Base-by-base conservation (phyloP, 1,140 invertebrate genomes). In the Octopus bimaculoides region DNA sequence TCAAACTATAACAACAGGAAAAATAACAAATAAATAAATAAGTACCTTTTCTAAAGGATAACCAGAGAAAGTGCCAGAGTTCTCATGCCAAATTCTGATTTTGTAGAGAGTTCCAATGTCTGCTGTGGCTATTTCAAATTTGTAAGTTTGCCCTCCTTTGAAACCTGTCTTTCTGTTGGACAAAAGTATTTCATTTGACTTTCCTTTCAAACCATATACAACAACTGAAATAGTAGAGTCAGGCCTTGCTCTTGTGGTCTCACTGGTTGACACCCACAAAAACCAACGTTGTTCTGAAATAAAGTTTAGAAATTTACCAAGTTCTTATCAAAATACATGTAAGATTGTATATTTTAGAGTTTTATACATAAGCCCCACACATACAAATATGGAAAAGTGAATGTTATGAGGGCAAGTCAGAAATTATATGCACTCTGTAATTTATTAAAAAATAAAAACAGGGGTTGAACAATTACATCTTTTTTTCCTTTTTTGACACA, bases 1-100 rank as follows among this genome's bases (percentile, higher is more conserved):
- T 41, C 26, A 41, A 41, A 41, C 26, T 14, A 66, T 14, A 66
- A 74, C 10, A 74, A 17, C 10, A 20, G 10, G 10, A 74, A 74
- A 74, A 74, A 74, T 9, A 74, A 52, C 1, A 9, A 26, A 74
- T 74, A 20, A 52, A 17, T 26, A 20, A 79, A 0, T 17, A 54
- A 78, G 77, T 76, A 90, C 88, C 85, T 86, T 87, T 71, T 89
- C 84, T 8, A 91, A 83, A 84, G 89, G 88, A 89, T 89, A 91
- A 54, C 86, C 88, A 20, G 89, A 81, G 55, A 83, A 82, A 8
- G 77, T 54, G 4, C 89, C 89, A 56, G 78, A 82, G 82, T 90
- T 88, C 80, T 91, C 90, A 83, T 91, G 90, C 81, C 86, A 85
- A 54, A 90, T 85, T 54, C 90, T 82, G 8, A 91, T 80, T 77